phyloP scores from a whole-genome alignment of 2,797 vertebrate genomes.

The Nasua narica region DNA sequence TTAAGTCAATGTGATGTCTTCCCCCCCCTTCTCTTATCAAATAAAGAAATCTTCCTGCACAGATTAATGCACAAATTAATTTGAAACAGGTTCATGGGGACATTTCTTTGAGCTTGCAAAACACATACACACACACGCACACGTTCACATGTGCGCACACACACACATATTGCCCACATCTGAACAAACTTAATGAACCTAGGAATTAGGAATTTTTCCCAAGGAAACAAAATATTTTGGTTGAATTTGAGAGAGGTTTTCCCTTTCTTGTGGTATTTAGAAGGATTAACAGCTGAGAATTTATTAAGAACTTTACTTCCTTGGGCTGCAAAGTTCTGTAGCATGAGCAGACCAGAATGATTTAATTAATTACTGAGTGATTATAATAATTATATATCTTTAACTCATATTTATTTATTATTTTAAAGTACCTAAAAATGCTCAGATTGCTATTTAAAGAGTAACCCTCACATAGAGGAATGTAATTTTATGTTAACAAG shows the following conservation, averaged over 20 bases:
- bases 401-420: neutral
- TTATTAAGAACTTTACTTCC: neutral
- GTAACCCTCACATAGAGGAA: neutral
- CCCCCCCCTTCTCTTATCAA: slow-evolving; percentile 47
- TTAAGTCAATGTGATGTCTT: slow-evolving; percentile 43
- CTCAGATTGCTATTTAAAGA: neutral
- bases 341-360: neutral
- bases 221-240: slow-evolving; percentile 16
- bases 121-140: neutral
- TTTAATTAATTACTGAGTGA: slow-evolving; percentile 33
- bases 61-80: slow-evolving; percentile 54
- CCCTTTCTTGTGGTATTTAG: slow-evolving; percentile 14
- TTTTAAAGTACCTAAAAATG: slow-evolving; percentile 5
- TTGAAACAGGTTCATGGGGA: slow-evolving; percentile 43
- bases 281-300: neutral
- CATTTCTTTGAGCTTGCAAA: neutral
- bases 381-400: slow-evolving; percentile 12
- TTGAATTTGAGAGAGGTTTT: slow-evolving; percentile 27
- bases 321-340: neutral
- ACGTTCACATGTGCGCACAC: neutral
- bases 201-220: slow-evolving; percentile 1
- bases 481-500: neutral
- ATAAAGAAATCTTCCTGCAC: slow-evolving; percentile 57
- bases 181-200: slow-evolving; percentile 5
- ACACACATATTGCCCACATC: neutral